Base-by-base conservation (phyloP, 2,888 invertebrate genomes). In the Abrostola tripartita region DNA sequence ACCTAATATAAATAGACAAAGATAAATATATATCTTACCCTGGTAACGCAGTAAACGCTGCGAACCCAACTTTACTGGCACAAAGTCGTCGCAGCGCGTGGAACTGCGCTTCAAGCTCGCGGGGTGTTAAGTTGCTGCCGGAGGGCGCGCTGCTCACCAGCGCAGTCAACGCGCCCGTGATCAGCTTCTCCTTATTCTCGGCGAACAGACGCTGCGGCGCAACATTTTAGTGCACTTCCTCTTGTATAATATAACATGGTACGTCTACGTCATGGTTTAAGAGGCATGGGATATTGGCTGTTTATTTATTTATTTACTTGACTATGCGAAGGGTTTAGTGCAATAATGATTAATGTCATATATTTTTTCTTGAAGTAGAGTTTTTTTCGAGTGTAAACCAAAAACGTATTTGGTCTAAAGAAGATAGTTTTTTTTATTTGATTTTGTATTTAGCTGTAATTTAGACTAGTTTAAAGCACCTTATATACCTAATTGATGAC, bases 21-120 rank as follows among this genome's bases (percentile, higher is more conserved):
- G 1, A 38, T 10, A 36, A 38, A 35, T 42, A 42, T 7, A 67
- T 88, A 90, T 97, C 87, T 92, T 91, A 98, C 97, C 98, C 98
- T 54, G 97, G 96, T 70, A 99, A 94, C 72, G 97, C 96, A 9
- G 99, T 99, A 89, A 99, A 99, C 5, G 99, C 98, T 40, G 98
- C 97, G 90, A 99, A 99, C 1, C 99, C 99, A 52, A 99, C 98
- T 96, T 99, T 99, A 81, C 99, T 99, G 0, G 99, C 99, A 62
- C 99, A 97, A 11, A 99, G 94, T 77, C 99, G 94, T 37, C 99
- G 95, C 57, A 99, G 90, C 9, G 98, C 98, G 87, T 99, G 99
- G 92, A 99, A 99, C 90, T 99, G 98, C 1, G 98, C 97, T 92
- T 99, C 99, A 41, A 99, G 91, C 84, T 98, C 98, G 6, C 96